Evolutionary conservation across 2,888 invertebrate species (phyloP).

Genomic region (Hirtodrosophila cameraria): DNA sequence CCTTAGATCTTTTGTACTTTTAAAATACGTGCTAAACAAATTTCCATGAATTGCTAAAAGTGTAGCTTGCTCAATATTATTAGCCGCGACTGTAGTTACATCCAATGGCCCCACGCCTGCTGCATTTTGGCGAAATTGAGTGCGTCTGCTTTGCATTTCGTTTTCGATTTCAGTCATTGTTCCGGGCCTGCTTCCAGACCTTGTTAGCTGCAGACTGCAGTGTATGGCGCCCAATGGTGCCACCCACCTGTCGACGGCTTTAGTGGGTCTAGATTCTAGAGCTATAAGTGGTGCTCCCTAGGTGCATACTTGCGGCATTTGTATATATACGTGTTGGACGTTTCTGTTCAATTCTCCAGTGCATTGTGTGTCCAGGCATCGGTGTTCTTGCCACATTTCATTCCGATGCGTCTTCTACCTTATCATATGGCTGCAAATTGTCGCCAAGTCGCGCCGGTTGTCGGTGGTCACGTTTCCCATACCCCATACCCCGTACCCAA

Average conservation of each 20-base stretch:
- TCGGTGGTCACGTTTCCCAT: conserved; percentile 57
- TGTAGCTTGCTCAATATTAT: conserved; percentile 29
- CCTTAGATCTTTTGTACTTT: neutral
- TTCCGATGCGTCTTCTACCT: conserved; percentile 22
- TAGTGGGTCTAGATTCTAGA: neutral
- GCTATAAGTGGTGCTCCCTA: conserved; percentile 10
- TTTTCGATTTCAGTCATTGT: conserved; percentile 63
- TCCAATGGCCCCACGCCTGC: conserved; percentile 6
- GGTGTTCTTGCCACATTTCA: conserved; percentile 1
- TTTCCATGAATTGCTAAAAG: too few species aligned
- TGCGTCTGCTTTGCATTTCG: conserved; percentile 43
- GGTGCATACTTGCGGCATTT: conserved; percentile 4
- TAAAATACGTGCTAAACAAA: too few species aligned
- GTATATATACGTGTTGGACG: neutral
- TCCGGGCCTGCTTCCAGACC: conserved; percentile 14
- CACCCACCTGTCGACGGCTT: conserved; percentile 58
- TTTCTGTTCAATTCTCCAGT: neutral
- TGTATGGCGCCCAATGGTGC: conserved; percentile 24
- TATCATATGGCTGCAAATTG: conserved; percentile 39
- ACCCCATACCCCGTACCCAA: neutral
- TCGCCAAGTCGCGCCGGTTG: conserved; percentile 50
- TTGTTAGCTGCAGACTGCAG: neutral
- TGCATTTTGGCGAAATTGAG: conserved; percentile 15
- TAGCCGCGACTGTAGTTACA: conserved; percentile 31
- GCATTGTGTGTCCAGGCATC: conserved; percentile 3